Conservation (phyloP, 2,113 vertebrate genomes). For the Chelonoidis abingdonii region DNA sequence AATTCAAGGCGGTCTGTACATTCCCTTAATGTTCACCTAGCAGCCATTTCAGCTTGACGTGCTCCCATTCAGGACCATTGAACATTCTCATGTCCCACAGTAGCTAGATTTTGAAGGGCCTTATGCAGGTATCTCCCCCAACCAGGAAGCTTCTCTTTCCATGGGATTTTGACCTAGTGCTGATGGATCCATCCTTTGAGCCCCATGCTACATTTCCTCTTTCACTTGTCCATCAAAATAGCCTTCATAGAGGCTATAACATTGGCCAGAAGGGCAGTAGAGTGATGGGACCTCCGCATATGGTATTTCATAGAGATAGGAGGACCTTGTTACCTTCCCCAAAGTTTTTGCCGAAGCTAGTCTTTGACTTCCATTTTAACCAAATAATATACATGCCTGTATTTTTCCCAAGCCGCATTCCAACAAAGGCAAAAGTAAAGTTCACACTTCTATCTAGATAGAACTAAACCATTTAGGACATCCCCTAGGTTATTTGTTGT, state of each 20-base stretch:
- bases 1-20: background rate
- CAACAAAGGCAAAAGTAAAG: background rate
- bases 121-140: background rate
- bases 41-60: background rate
- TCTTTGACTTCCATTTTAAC: background rate
- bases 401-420: background rate
- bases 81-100: fast-evolving
- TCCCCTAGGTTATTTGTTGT: background rate
- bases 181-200: background rate
- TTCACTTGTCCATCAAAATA: background rate
- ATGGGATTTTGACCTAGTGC: background rate
- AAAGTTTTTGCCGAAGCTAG: background rate
- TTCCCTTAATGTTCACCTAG: background rate
- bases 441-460: background rate
- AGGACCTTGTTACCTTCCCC: background rate
- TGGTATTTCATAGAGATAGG: background rate
- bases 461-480: background rate
- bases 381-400: background rate
- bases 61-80: background rate
- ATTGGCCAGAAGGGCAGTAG: background rate
- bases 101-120: background rate
- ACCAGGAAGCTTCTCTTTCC: background rate
- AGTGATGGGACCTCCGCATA: background rate
- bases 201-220: background rate
- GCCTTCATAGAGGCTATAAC: background rate